These are phyloP conservation scores for Fukomys damarensis DNA, from an alignment of 2,113 vertebrate genomes.

Conservation along the genomic window DNA sequence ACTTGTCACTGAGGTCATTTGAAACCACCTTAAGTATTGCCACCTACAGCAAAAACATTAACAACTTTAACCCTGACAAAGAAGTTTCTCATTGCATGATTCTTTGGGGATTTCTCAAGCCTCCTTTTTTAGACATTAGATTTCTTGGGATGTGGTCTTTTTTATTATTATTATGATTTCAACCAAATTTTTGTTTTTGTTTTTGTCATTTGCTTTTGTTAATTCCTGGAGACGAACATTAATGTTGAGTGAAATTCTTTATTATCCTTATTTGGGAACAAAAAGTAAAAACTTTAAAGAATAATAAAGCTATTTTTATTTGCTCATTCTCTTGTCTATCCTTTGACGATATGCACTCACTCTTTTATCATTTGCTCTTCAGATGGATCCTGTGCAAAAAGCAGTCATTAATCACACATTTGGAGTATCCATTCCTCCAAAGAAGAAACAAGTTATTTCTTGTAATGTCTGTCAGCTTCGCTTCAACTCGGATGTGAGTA, in stretches of 20 bases:
- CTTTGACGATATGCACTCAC: conserved; percentile 69
- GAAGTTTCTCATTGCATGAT: conserved; percentile 3
- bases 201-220: not conserved
- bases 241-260: not conserved
- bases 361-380: conserved; percentile 82
- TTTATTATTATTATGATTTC: conserved; percentile 12
- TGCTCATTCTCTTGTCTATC: not conserved
- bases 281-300: conserved; percentile 37
- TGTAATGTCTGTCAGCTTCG: conserved; percentile 97
- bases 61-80: not conserved
- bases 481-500: conserved; percentile 98
- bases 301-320: conserved; percentile 1
- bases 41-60: not conserved
- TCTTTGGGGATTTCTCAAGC: not conserved
- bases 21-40: not conserved
- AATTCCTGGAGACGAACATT: not conserved
- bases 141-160: not conserved
- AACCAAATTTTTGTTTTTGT: not conserved
- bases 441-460: conserved; percentile 97
- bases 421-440: conserved; percentile 95
- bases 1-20: not conserved
- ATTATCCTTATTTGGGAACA: not conserved
- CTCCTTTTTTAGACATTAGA: not conserved
- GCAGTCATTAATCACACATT: conserved; percentile 99
- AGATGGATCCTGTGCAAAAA: conserved; percentile 99